Evolutionary conservation across 2,888 invertebrate species (phyloP).

Genomic region (Oasisia sp.): DNA sequence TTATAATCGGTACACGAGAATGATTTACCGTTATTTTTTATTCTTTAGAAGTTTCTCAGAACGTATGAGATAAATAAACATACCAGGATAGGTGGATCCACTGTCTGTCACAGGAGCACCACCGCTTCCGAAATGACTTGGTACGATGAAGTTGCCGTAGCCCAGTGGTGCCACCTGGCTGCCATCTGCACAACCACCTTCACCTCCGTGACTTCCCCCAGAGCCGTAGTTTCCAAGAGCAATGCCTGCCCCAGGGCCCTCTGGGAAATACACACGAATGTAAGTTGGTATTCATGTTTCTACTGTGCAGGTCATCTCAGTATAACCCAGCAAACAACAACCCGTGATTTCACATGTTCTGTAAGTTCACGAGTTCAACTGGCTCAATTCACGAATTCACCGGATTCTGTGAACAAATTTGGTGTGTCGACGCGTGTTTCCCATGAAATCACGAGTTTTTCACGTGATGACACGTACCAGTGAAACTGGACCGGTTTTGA

Average conservation of each 20-base stretch:
- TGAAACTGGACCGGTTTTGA: too few relatives aligned
- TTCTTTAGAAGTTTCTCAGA: background rate
- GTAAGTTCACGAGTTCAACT: too few relatives aligned
- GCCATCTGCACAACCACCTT: conserved; percentile 45
- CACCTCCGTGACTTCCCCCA: conserved; percentile 53
- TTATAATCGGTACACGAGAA: too few relatives aligned
- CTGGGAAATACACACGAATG: conserved; percentile 26
- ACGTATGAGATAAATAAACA: background rate
- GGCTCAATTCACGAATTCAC: too few relatives aligned
- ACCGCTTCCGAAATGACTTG: conserved; percentile 48
- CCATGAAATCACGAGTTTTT: too few relatives aligned
- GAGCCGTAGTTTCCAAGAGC: conserved; percentile 40
- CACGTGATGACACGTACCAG: too few relatives aligned
- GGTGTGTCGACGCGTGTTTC: too few relatives aligned
- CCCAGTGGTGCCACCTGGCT: conserved; percentile 37
- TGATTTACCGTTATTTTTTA: too few relatives aligned
- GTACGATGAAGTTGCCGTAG: conserved; percentile 48
- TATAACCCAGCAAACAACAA: too few relatives aligned
- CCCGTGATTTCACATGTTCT: too few relatives aligned
- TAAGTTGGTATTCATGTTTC: background rate
- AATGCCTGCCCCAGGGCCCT: conserved; percentile 43
- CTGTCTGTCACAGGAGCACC: conserved; percentile 41
- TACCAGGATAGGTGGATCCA: background rate
- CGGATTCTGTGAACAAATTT: too few relatives aligned
- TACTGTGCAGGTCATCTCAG: background rate